Base-by-base conservation (phyloP, 2,113 vertebrate species). In the Seriola dumerili region DNA sequence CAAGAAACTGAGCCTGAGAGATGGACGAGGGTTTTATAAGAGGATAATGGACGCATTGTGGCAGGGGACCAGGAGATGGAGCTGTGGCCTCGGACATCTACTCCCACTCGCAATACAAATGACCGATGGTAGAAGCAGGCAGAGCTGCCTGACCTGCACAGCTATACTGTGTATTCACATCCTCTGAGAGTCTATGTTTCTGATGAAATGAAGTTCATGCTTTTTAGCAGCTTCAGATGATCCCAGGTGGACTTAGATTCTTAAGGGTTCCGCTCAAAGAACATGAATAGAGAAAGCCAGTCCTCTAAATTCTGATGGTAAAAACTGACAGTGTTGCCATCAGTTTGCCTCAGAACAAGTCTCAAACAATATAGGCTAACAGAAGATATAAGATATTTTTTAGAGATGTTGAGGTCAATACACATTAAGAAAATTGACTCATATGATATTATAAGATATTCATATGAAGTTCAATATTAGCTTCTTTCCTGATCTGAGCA, bases 61-160 rank as follows among this genome's bases (percentile, higher is more conserved):
- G 48, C 68, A 62, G 36, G 69, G 42, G 55, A 83, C 90, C 93
- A 93, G 93, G 69, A 94, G 92, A 89, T 91, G 92, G 93, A 80
- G 92, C 93, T 94, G 89, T 93, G 93, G 86, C 73, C 81, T 72
- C 34, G 73, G 78, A 82, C 80, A 91, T 76, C 34, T 63, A 19
- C 50, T 59, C 36, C 81, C 76, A 42, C 76, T 46, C 36, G 12
- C 17, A 36, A 25, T 50, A 71, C 36, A 48, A 66, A 44, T 48
- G 32, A 83, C 57, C 61, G 58, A 66, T 72, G 71, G 57, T 40
- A 54, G 76, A 73, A 75, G 74, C 25, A 59, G 63, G 7, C 72
- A 62, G 48, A 62, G 57, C 57, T 55, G 67, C 58, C 67, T 89
- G 79, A 88, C 72, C 84, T 62, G 50, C 61, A 34, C 74, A 66